Base-by-base conservation (phyloP, 2,113 vertebrate genomes). In the Ondatra zibethicus region DNA sequence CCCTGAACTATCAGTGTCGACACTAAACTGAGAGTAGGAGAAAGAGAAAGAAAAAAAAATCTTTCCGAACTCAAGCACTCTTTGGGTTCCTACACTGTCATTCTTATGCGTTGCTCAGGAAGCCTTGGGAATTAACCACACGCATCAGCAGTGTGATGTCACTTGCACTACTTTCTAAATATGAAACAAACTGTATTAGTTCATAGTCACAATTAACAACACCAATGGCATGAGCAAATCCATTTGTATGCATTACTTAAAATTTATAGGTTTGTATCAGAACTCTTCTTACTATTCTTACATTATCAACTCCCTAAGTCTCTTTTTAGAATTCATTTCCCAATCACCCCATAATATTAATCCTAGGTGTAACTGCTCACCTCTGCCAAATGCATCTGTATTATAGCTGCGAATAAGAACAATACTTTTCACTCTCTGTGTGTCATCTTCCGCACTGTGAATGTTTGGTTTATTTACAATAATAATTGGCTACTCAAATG, bases 241-340 rank as follows among this genome's bases (percentile, higher is more conserved):
- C 27, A 94, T 47, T 93, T 86, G 80, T 4, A n/a, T n/a, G 45
- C 31, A 63, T 42, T 93, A 94, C 45, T 91, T 87, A 93, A 93
- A 75, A 84, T 23, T 55, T 78, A 42, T 8, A 21, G 42, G 13
- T 76, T 85, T 65, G 91, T 16, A 92, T 31, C 31, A 70, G 25
- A 88, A 47, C 39, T 82, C 89, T 45, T 86, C 81, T 42, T n/a
- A 1, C 39, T 36, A 42, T 89, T 81, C 70, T 50, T 55, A 50
- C 4, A 81, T 80, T 89, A 84, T 19, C 55, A 85, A 39, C 45
- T 96, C 65, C 31, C 73, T 89, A 63, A 87, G 72, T 85, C 17
- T 61, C 45, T 61, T 92, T 89, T 61, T 25, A 72, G 66, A 9
- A 66, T 76, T 55, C 65, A 75, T 93, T 88, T 55, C 8, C 70